These are phyloP conservation scores for Archivesica marissinica DNA, from an alignment of 1,140 invertebrate species.

Conservation along the genomic window DNA sequence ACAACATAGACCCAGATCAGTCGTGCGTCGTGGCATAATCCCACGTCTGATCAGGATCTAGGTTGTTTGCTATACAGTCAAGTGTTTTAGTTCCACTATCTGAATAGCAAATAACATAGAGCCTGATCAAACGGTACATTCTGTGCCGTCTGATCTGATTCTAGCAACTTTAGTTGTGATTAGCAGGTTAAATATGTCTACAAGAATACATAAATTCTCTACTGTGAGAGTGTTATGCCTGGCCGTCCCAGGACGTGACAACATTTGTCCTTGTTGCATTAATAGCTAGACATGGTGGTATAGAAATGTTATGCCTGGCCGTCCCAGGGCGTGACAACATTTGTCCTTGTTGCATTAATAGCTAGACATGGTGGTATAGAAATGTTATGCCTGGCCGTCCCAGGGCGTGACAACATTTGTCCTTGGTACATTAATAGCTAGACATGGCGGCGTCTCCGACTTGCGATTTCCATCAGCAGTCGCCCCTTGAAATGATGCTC, in stretches of 20 bases:
- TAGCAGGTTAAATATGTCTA: too few relatives aligned
- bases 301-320: not conserved
- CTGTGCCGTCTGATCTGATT: too few relatives aligned
- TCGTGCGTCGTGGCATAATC: too few relatives aligned
- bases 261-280: too few relatives aligned
- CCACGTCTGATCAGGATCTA: too few relatives aligned
- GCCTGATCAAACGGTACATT: too few relatives aligned
- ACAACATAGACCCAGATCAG: too few relatives aligned
- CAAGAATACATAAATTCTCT: not conserved
- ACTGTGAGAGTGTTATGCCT: not conserved
- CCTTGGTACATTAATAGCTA: conserved; percentile 53
- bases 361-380: not conserved
- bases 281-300: not conserved
- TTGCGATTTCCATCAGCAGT: conserved; percentile 26
- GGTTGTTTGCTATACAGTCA: too few relatives aligned
- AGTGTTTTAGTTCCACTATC: too few relatives aligned
- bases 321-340: not conserved
- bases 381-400: conserved; percentile 27
- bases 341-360: not conserved
- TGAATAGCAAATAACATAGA: too few relatives aligned
- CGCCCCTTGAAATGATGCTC: not conserved
- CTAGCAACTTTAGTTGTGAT: too few relatives aligned
- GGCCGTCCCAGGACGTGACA: too few relatives aligned
- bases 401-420: conserved; percentile 55
- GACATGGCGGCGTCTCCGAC: conserved; percentile 38